phyloP scores from a whole-genome alignment of 1,140 invertebrate species.

The Drosophila pruinosa region DNA sequence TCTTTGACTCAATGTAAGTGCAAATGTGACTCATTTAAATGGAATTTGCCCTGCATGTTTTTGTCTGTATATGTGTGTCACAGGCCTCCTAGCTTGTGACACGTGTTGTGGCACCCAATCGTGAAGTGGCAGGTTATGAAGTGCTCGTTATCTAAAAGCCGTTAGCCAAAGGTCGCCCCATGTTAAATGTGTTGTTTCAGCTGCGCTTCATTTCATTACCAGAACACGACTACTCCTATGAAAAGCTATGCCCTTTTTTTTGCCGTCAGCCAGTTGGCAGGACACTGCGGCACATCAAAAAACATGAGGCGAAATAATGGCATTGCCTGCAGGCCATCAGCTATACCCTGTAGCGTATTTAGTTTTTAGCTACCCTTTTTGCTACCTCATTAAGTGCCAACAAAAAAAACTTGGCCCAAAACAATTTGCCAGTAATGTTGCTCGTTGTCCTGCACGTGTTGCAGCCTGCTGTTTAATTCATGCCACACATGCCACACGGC shows the following conservation, averaged over 20 bases:
- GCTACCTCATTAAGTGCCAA: neutral
- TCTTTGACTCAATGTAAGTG: neutral
- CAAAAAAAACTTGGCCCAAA: neutral
- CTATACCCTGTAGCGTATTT: neutral
- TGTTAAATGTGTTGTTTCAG: neutral
- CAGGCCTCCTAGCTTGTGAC: slow-evolving; percentile 9
- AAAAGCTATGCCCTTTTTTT: neutral
- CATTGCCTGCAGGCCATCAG: neutral
- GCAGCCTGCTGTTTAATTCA: slow-evolving; percentile 60
- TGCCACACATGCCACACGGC: slow-evolving; percentile 59
- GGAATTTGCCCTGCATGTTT: slow-evolving; percentile 31
- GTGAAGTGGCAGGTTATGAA: slow-evolving; percentile 15
- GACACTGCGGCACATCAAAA: slow-evolving; percentile 13
- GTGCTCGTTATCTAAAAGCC: slow-evolving; percentile 36
- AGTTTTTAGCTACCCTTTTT: neutral
- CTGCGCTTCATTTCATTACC: slow-evolving; percentile 31
- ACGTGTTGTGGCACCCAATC: slow-evolving; percentile 16
- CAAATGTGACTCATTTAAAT: slow-evolving; percentile 34
- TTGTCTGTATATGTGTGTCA: neutral
- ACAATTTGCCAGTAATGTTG: slow-evolving; percentile 8
- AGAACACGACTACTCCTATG: neutral
- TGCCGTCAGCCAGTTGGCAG: neutral
- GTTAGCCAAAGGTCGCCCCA: slow-evolving; percentile 12
- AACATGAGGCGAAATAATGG: slow-evolving; percentile 14
- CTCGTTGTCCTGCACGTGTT: slow-evolving; percentile 6